A percentile compares a stretch with the other conserved stretches of the same genome.
Conservation (phyloP, 2,113 vertebrate genomes). For the Phrynosoma platyrhinos region DNA sequence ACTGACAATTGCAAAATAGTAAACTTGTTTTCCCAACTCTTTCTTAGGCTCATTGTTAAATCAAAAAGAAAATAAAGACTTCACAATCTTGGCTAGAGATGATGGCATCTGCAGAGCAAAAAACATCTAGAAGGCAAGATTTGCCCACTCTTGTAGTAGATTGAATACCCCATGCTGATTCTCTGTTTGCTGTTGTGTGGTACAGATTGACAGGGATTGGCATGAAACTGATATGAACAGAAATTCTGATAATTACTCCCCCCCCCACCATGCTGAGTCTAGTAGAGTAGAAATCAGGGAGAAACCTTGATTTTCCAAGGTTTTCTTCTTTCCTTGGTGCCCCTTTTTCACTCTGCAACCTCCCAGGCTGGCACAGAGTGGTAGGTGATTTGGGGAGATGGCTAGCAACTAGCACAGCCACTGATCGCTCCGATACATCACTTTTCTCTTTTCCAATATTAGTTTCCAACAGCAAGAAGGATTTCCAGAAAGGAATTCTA, state of each 20-base stretch:
- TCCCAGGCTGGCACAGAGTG: no score
- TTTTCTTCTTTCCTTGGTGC: no score
- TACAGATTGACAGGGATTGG: not conserved
- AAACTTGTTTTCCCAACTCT: not conserved
- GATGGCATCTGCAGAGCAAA: not conserved
- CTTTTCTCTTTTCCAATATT: no score
- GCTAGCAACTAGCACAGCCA: no score
- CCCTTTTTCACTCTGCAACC: no score
- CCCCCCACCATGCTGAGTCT: no score
- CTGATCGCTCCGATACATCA: no score
- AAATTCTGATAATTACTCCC: not conserved
- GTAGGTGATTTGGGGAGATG: no score
- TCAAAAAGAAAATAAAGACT: not conserved
- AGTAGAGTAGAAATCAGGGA: no score
- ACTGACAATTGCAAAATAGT: not conserved
- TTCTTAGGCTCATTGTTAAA: not conserved
- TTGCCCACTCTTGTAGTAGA: not conserved
- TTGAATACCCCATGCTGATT: not conserved
- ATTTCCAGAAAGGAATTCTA: no score
- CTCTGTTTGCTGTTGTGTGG: not conserved
- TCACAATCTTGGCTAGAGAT: not conserved
- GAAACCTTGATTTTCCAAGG: no score
- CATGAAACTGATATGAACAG: not conserved
- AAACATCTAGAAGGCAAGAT: not conserved
- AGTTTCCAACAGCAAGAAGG: no score